Evolutionary conservation across 2,797 vertebrate genomes (phyloP).

Genomic region (Myoxocephalus aenaeus): DNA sequence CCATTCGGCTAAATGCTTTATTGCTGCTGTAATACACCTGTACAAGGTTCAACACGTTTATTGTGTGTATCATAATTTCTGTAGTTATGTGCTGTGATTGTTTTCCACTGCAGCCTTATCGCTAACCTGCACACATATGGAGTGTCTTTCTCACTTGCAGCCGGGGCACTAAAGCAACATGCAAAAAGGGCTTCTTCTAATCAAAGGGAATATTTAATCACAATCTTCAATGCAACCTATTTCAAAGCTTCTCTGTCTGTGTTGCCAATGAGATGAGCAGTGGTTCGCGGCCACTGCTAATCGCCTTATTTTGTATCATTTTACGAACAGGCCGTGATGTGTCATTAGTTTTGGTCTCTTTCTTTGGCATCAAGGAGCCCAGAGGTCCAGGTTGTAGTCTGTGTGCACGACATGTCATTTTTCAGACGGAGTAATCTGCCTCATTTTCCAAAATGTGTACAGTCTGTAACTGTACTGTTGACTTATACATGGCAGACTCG

Average conservation of each 20-base stretch:
- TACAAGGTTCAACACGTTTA: conserved; percentile 35
- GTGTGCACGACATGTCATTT: not conserved
- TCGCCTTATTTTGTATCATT: conserved; percentile 52
- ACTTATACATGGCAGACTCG: not conserved
- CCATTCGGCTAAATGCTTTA: conserved; percentile 56
- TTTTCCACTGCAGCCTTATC: conserved; percentile 10
- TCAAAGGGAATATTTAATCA: conserved; percentile 76
- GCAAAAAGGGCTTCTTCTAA: conserved; percentile 38
- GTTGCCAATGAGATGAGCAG: conserved; percentile 37
- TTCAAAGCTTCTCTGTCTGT: conserved; percentile 56
- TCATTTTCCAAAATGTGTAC: not conserved
- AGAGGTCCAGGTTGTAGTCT: conserved; percentile 3
- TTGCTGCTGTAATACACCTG: conserved; percentile 50
- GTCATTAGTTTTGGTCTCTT: conserved; percentile 21
- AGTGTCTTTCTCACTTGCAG: conserved; percentile 37
- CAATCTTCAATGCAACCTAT: conserved; percentile 63
- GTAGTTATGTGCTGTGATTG: conserved; percentile 25
- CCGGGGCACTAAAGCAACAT: conserved; percentile 34
- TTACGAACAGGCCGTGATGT: conserved; percentile 34
- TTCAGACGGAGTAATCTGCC: not conserved
- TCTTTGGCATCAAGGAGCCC: conserved; percentile 10
- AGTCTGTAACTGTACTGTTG: not conserved
- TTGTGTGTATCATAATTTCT: conserved; percentile 47
- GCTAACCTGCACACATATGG: conserved; percentile 5
- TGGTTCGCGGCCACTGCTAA: conserved; percentile 37